Base-by-base conservation (phyloP, 2,797 vertebrate genomes). In the Amniataba percoides region DNA sequence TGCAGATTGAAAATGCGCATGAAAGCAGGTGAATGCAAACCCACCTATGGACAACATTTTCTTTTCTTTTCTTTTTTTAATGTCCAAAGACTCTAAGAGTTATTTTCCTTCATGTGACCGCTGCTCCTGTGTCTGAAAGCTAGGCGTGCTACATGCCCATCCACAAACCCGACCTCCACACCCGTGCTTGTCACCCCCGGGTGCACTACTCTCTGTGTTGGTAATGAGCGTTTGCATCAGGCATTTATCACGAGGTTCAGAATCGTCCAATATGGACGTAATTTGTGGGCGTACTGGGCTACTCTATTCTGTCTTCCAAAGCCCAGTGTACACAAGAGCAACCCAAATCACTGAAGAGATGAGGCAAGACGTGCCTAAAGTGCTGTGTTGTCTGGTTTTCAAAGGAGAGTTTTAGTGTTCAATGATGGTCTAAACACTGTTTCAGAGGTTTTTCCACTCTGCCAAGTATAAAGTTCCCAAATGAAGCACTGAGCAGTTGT, bases 361-460 rank as follows among this genome's bases (percentile, higher is more conserved):
- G 31, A 78, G 71, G n/a, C 53, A 57, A 77, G 62, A 63, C 58
- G 49, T 71, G 56, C 14, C 49, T 53, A 45, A 73, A 86, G 56
- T 74, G 61, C 58, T 81, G 72, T 48, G 52, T 67, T 67, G 73
- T 49, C 39, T 31, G 48, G n/a, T 75, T 80, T 77, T 66, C 66
- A 65, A 68, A 53, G 40, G 61, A 61, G 49, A 16, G 19, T 42
- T 62, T 82, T 71, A 46, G n/a, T 48, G 57, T 85, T 69, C 79
- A 45, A 39, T 27, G 53, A 64, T 65, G 53, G 39, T n/a, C 61
- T 70, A 58, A 80, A 80, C 70, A 67, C 40, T 40, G 25, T 57
- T 74, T 76, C 39, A 68, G 52, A 69, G 56, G 31, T 77, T 80
- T 80, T 72, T 77, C 64, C 63, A 49, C 59, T 70, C 16, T 63